phyloP scores from a whole-genome alignment of 2,113 vertebrate genomes.

The Anarhynchus alexandrinus region DNA sequence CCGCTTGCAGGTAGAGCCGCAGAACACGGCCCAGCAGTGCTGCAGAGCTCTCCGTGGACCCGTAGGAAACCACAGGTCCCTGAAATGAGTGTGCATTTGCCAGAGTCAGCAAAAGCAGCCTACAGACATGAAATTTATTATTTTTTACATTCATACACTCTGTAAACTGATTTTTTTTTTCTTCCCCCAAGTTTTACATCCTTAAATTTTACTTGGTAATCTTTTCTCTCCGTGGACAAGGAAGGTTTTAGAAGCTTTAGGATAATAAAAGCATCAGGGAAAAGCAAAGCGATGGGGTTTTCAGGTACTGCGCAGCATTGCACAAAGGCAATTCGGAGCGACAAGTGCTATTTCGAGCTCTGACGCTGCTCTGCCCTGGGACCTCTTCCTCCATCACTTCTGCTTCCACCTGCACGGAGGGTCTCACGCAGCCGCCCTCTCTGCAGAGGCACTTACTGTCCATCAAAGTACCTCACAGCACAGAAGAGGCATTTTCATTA shows the following conservation, averaged over 20 bases:
- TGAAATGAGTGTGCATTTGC: neutral
- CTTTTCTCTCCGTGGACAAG: neutral
- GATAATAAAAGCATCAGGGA: neutral
- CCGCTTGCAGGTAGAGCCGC: neutral
- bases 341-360: neutral
- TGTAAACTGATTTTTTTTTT: neutral
- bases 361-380: neutral
- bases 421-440: neutral
- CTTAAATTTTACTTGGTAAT: neutral
- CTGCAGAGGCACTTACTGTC: neutral
- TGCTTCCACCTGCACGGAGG: neutral
- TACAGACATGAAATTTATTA: neutral
- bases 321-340: neutral
- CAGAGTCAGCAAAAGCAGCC: neutral
- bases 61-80: neutral
- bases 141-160: neutral
- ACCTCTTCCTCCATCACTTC: neutral
- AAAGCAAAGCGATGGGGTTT: neutral
- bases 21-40: accelerated
- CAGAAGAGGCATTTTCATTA: neutral
- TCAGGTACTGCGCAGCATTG: neutral
- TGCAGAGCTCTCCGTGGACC: neutral
- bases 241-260: neutral
- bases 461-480: neutral
- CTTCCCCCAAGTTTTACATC: neutral